phyloP scores from a whole-genome alignment of 2,888 invertebrate species.

The Mythimna impura region DNA sequence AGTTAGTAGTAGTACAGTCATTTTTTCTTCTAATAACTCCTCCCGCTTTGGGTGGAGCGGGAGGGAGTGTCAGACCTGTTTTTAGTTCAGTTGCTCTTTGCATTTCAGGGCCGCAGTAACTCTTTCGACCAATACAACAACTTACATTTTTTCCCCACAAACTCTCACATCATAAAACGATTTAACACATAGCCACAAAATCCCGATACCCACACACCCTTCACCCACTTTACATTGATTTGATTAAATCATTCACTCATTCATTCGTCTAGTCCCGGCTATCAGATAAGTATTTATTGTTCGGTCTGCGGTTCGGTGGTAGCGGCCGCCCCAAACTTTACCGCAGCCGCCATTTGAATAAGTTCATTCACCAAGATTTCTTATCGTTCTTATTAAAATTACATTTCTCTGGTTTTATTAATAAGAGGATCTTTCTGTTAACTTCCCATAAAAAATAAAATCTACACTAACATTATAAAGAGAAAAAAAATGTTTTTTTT shows the following conservation, averaged over 20 bases:
- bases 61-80: too few species aligned
- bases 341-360: constrained; percentile 53
- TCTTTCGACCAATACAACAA: too few species aligned
- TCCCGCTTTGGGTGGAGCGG: too few species aligned
- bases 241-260: constrained; percentile 38
- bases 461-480: too few species aligned
- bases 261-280: constrained; percentile 45
- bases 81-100: too few species aligned
- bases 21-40: too few species aligned
- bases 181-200: not conserved
- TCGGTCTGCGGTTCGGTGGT: constrained; percentile 63
- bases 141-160: not conserved
- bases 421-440: not conserved
- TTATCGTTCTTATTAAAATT: constrained; percentile 4
- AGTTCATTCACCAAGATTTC: constrained; percentile 52
- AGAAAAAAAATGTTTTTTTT: too few species aligned
- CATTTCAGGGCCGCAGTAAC: too few species aligned
- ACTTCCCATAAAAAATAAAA: not conserved
- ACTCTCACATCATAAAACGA: not conserved
- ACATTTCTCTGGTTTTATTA: not conserved
- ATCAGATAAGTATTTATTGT: constrained; percentile 63
- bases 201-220: not conserved
- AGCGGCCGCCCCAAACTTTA: constrained; percentile 59
- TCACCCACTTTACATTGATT: constrained; percentile 33
- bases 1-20: too few species aligned